A percentile compares a stretch with the other conserved stretches of the same genome.
phyloP scores from a whole-genome alignment of 2,888 invertebrate species.

The Pyrgus malvae region DNA sequence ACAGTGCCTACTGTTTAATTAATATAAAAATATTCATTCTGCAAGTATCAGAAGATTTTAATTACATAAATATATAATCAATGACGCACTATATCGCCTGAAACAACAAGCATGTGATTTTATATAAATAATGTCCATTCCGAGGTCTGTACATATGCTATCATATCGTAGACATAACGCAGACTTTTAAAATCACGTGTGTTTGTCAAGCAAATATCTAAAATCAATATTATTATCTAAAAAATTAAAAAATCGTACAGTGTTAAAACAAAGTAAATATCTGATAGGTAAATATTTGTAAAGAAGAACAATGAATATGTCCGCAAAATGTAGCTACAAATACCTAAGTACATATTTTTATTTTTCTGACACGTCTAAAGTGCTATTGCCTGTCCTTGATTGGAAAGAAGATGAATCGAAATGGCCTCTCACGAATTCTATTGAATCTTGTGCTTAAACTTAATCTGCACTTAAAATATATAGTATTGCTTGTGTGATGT shows the following conservation, averaged over 20 bases:
- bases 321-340: background rate
- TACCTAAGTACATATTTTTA: background rate
- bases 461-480: no score
- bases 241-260: slow-evolving; percentile 1
- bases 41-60: background rate
- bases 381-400: no score
- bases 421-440: no score
- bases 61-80: slow-evolving; percentile 9
- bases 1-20: no score
- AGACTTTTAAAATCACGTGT: slow-evolving; percentile 13
- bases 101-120: slow-evolving; percentile 27
- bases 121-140: slow-evolving; percentile 15
- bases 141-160: background rate
- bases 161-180: background rate
- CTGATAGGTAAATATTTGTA: background rate
- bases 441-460: no score
- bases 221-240: slow-evolving; percentile 4
- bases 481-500: no score
- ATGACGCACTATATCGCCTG: slow-evolving; percentile 22
- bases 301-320: background rate
- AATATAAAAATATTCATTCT: background rate
- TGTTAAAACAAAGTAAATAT: slow-evolving; percentile 1
- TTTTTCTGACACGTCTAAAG: no score
- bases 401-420: no score
- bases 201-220: background rate